Base-by-base conservation (phyloP, 2,888 invertebrate species). In the Automeris io region DNA sequence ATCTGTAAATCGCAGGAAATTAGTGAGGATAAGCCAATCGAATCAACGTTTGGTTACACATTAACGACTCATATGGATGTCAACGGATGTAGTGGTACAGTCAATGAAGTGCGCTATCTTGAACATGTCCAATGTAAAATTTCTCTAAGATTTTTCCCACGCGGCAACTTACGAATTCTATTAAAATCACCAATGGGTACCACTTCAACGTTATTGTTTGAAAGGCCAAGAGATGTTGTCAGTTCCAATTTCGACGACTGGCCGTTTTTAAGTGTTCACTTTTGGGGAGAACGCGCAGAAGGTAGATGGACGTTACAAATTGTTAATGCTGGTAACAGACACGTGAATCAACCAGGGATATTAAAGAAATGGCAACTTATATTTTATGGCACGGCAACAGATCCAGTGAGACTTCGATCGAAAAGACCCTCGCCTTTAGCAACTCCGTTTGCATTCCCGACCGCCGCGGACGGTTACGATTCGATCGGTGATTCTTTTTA, bases 71-170 rank as follows among this genome's bases (percentile, higher is more conserved):
- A 93, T 57, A 95, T 96, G 93, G 94, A 95, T 67, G 96, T 96
- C 4, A 94, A 94, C 69, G 97, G 95, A 1, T 98, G 98, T 79
- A 91, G 92, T 41, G 95, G 94, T 19, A 94, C 95, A 8, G 89
- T 94, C 41, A 95, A 95, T 66, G 95, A 95, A 77, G 95, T 95
- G 43, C 92, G 93, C 39, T 97, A 93, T 79, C 88, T 99, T 63
- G 99, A 99, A 83, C 99, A 99, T 80, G 98, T 99, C 35, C 98
- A 99, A 86, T 97, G 97, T 72, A 95, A 96, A 85, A 93, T 99
- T 44, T 95, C 95, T 13, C 79, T 98, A 46, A 89, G 94, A 54
- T 98, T 96, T 88, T 95, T 95, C 78, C 96, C 97, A 11, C 90
- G 98, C 51, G 99, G 99, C 47, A 97, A 97, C 85, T 89, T 99